Evolutionary conservation across 23 tunicate species (phyloP).

Genomic region (Clavelina lepadiformis): DNA sequence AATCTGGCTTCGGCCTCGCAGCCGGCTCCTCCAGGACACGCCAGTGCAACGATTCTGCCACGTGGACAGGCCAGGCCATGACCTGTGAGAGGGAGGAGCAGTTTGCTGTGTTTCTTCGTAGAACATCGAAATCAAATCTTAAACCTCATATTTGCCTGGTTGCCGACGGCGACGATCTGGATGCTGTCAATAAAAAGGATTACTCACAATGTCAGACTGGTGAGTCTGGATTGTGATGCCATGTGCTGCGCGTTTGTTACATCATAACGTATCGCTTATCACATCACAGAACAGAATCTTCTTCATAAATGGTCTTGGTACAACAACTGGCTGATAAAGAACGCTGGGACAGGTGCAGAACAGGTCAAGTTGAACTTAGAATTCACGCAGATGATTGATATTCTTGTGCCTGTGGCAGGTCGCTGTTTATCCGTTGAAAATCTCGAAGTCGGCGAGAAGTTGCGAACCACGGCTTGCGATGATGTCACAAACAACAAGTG

Average conservation of each 20-base stretch:
- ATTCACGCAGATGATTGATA: no score
- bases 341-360: no score
- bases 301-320: no score
- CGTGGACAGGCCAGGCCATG: constrained; percentile 24
- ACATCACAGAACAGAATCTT: no score
- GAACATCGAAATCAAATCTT: neutral
- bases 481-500: neutral
- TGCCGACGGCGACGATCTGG: neutral
- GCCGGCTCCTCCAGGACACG: neutral
- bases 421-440: neutral
- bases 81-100: constrained; percentile 22
- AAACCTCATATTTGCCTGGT: constrained; percentile 7
- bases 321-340: no score
- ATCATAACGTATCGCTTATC: no score
- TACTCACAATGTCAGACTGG: no score
- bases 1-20: neutral
- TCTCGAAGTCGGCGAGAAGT: neutral
- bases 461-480: neutral
- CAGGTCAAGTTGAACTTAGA: no score
- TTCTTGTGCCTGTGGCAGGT: neutral
- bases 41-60: constrained; percentile 5
- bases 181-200: no score
- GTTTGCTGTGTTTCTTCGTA: constrained; percentile 21
- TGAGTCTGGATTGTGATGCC: no score
- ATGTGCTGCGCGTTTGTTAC: no score